Percentiles rank a stretch among this genome's conserved stretches.
Evolutionary conservation across 2,797 vertebrate species (phyloP).

Genomic region (Clarias laeviceps): DNA sequence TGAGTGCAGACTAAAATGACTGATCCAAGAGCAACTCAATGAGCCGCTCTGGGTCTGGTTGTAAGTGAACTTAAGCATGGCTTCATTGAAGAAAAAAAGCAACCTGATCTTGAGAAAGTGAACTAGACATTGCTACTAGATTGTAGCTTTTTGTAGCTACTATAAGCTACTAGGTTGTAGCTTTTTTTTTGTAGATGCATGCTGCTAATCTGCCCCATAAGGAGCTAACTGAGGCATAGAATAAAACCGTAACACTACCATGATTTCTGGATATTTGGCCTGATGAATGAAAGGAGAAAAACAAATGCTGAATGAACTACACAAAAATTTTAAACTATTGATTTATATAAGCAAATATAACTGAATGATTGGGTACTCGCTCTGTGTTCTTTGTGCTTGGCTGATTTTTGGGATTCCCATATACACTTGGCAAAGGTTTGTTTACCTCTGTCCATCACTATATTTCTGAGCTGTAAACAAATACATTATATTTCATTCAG

Average conservation of each 20-base stretch:
- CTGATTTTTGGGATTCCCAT: not conserved
- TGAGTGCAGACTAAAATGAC: not conserved
- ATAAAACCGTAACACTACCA: not conserved
- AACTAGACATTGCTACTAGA: not conserved
- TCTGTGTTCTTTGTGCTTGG: not conserved
- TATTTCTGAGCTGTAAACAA: not conserved
- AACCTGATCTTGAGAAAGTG: not conserved
- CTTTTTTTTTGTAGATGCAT: not conserved
- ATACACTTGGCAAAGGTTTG: not conserved
- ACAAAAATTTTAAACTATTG: not conserved
- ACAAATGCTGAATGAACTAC: not conserved
- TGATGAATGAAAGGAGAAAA: not conserved
- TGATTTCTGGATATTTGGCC: not conserved
- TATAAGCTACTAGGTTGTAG: not conserved
- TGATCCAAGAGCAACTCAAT: not conserved
- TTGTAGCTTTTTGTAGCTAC: not conserved
- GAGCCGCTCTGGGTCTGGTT: not conserved
- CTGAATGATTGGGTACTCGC: not conserved
- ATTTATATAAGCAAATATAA: conserved; percentile 4
- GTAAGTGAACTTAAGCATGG: not conserved
- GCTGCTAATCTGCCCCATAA: not conserved
- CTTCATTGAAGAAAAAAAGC: not conserved
- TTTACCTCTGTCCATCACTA: not conserved
- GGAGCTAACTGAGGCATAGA: not conserved
- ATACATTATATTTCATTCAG: not conserved